These are phyloP conservation scores for Drosophila baimaii DNA, from an alignment of 1,140 invertebrate genomes.

Conservation along the genomic window DNA sequence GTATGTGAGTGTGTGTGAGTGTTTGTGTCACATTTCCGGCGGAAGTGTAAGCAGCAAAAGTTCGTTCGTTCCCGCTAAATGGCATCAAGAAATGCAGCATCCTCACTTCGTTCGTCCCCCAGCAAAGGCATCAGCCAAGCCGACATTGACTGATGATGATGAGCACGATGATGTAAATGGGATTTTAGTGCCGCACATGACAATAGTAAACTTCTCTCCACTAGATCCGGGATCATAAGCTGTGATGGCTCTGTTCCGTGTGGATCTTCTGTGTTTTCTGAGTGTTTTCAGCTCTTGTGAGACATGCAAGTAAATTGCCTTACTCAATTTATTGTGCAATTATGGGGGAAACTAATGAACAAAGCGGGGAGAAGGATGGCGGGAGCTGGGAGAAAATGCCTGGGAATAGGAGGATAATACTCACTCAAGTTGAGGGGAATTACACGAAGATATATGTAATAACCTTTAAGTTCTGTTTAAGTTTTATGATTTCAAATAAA, in stretches of 20 bases:
- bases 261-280: slow-evolving; percentile 17
- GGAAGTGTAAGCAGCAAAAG: slow-evolving; percentile 81
- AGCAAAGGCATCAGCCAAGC: slow-evolving; percentile 14
- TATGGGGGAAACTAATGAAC: slow-evolving; percentile 74
- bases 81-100: slow-evolving; percentile 81
- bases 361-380: slow-evolving; percentile 7
- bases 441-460: too few species aligned
- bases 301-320: slow-evolving; percentile 75
- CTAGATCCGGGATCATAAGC: slow-evolving; percentile 74
- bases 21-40: slow-evolving; percentile 71
- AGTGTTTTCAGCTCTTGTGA: slow-evolving; percentile 40
- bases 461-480: too few species aligned
- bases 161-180: slow-evolving; percentile 82
- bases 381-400: not conserved
- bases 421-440: not conserved
- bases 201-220: slow-evolving; percentile 77
- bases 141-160: slow-evolving; percentile 82
- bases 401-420: not conserved
- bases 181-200: slow-evolving; percentile 79
- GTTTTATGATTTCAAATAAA: too few species aligned
- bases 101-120: slow-evolving; percentile 75
- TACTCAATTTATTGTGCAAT: slow-evolving; percentile 77
- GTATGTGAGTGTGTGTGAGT: slow-evolving; percentile 3
- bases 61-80: slow-evolving; percentile 74
- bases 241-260: slow-evolving; percentile 60